Evolutionary conservation across 2,888 invertebrate species (phyloP).

Genomic region (Xylophagus ater): DNA sequence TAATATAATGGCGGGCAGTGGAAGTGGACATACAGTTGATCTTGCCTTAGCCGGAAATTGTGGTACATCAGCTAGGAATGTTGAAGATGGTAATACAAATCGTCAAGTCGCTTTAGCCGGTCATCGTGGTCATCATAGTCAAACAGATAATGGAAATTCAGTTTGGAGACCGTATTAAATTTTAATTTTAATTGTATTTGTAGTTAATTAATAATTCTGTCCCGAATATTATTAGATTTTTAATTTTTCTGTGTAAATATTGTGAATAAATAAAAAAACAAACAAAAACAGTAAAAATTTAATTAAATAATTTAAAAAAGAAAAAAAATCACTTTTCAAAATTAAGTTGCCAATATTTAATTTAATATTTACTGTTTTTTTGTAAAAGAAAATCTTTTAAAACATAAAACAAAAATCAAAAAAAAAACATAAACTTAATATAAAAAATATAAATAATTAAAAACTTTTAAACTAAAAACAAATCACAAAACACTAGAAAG

Average conservation of each 20-base stretch:
- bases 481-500: slow-evolving; percentile 22
- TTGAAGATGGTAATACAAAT: slow-evolving; percentile 36
- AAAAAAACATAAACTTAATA: slow-evolving; percentile 1
- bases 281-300: too few relatives aligned
- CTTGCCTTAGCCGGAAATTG: slow-evolving; percentile 38
- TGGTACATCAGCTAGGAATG: slow-evolving; percentile 37
- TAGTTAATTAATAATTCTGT: slow-evolving; percentile 1
- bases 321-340: too few relatives aligned
- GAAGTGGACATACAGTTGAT: slow-evolving; percentile 22
- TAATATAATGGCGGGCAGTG: slow-evolving; percentile 40
- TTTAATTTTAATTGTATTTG: slow-evolving; percentile 13
- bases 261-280: too few relatives aligned
- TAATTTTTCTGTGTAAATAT: slow-evolving; percentile 7
- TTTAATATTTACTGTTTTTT: too few relatives aligned
- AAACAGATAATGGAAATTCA: slow-evolving; percentile 47
- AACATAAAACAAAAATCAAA: too few relatives aligned
- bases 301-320: too few relatives aligned
- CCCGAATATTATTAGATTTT: slow-evolving; percentile 2
- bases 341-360: too few relatives aligned
- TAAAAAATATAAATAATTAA: slow-evolving; percentile 1
- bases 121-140: slow-evolving; percentile 38
- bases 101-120: slow-evolving; percentile 36
- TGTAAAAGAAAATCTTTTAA: too few relatives aligned
- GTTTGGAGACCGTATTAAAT: slow-evolving; percentile 68
- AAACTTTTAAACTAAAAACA: slow-evolving; percentile 2